A percentile compares a stretch with the other conserved stretches of the same genome.
phyloP scores from a whole-genome alignment of 1,140 invertebrate species.

The Drosophila seguyi region DNA sequence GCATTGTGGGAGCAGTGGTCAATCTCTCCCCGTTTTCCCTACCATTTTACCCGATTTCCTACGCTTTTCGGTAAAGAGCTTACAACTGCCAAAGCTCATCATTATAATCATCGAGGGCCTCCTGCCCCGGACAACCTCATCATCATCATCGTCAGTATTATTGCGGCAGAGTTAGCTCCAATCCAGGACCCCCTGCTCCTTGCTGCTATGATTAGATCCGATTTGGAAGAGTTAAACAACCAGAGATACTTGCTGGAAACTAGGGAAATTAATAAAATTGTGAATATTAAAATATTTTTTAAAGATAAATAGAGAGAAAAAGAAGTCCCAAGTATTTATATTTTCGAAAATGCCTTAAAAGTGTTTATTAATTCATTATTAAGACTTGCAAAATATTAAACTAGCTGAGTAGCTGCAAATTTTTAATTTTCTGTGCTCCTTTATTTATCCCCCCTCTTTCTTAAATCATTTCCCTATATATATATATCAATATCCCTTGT shows the following conservation, averaged over 20 bases:
- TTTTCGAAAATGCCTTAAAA: not conserved
- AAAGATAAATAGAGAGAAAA: not conserved
- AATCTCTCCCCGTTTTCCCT: not conserved
- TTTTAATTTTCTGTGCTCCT: not conserved
- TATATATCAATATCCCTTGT: not conserved
- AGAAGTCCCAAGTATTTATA: not conserved
- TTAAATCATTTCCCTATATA: not conserved
- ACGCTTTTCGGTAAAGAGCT: constrained; percentile 56
- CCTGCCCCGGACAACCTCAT: constrained; percentile 1
- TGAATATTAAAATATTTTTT: no score
- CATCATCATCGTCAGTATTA: constrained; percentile 17
- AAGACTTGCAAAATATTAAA: not conserved
- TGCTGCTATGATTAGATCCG: constrained; percentile 25
- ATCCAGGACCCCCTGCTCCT: not conserved
- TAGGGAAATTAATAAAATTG: no score
- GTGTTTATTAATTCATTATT: not conserved
- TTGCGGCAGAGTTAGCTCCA: constrained; percentile 8
- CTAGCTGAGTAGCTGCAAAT: not conserved
- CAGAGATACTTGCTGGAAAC: not conserved
- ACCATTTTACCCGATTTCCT: not conserved
- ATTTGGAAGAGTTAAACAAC: not conserved
- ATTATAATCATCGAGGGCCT: constrained; percentile 11
- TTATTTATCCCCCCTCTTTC: not conserved
- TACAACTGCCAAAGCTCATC: constrained; percentile 66
- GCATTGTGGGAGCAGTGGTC: constrained; percentile 50